Evolutionary conservation across 2,797 vertebrate species (phyloP), one percentile per base, ranked within the genome.

Genomic region (Acipenser ruthenus): DNA sequence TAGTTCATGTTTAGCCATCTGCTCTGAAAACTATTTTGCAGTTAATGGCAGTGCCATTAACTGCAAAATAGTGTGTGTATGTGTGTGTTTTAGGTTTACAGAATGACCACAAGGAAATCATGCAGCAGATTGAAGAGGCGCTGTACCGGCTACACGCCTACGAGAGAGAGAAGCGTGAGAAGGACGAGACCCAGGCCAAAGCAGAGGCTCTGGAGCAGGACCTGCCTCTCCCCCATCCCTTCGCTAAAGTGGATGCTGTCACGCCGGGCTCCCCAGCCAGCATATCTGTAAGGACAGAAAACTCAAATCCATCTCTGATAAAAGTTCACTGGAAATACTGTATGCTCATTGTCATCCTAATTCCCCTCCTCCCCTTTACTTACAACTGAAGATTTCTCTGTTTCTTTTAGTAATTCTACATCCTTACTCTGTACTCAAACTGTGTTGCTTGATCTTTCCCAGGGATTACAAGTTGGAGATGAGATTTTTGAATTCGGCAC

Each of bases 101-200:
- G 85, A 99, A 99, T 0, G 97, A 99, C 50, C 97, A 99, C 83
- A 95, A 95, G 77, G 88, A 85, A 0, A 78, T 99, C 72, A 99
- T 99, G 97, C 79, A 82, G 61, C 85, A 96, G 77, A 96, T 99
- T 50, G 97, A 99, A 73, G 89, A 94, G 48, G 94, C 94, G 1
- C 83, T 99, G 47, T 94, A 98, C 82, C 86, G 83, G 79, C 80
- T 99, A 8, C 97, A 99, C 0, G 94, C 95, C 6, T 78, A 79
- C 0, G 95, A 95, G 75, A 94, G 92, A 76, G 90, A 92, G 72
- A 94, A 95, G 70, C 87, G 79, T 0, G 84, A 87, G 8, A 84
- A 11, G 68, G 93, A 95, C 15, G 84, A 90, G 70, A 86, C 84
- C 0, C 90, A 89, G 72, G 86, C 86, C 0, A 64, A 73, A 37